These are phyloP conservation scores for Crambe crambe DNA, from an alignment of 37 sponge, comb jelly and placozoan genomes.

Conservation along the genomic window DNA sequence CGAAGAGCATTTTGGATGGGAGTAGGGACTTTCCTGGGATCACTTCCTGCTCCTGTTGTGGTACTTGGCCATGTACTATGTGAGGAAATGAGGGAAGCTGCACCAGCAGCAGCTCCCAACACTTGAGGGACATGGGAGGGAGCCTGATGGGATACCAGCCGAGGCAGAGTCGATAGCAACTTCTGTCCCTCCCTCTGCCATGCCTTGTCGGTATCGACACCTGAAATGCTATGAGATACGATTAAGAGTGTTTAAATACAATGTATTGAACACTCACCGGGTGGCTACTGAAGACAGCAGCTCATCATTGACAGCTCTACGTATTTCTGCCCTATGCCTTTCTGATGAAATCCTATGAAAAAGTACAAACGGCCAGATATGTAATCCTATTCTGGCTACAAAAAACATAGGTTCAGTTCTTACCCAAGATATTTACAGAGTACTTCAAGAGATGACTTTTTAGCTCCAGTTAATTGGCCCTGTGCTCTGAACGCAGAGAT, in stretches of 20 bases:
- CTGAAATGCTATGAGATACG: conserved; percentile 15
- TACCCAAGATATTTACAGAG: conserved; percentile 53
- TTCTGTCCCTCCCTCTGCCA: conserved; percentile 62
- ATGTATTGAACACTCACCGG: conserved; percentile 26
- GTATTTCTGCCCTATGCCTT: conserved; percentile 81
- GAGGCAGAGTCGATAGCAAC: conserved; percentile 20
- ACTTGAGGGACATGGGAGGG: conserved; percentile 28
- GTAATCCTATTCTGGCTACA: neutral
- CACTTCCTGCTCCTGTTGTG: neutral
- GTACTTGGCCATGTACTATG: neutral
- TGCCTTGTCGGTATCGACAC: conserved; percentile 23
- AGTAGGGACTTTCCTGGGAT: conserved; percentile 11
- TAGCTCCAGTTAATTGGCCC: conserved; percentile 59
- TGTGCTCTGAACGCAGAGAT: conserved; percentile 75
- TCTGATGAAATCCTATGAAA: conserved; percentile 69
- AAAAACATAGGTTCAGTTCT: neutral
- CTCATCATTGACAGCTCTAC: conserved; percentile 87
- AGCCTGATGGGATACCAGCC: conserved; percentile 21
- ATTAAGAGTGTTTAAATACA: neutral
- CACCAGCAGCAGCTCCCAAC: conserved; percentile 8
- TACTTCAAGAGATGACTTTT: conserved; percentile 39
- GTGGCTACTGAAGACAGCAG: conserved; percentile 56
- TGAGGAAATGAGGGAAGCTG: neutral
- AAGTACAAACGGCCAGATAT: neutral
- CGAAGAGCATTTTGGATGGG: conserved; percentile 45